A percentile compares a stretch with the other conserved stretches of the same genome.
Conservation (phyloP, 2,797 vertebrate genomes). For the Gymnocypris eckloni region DNA sequence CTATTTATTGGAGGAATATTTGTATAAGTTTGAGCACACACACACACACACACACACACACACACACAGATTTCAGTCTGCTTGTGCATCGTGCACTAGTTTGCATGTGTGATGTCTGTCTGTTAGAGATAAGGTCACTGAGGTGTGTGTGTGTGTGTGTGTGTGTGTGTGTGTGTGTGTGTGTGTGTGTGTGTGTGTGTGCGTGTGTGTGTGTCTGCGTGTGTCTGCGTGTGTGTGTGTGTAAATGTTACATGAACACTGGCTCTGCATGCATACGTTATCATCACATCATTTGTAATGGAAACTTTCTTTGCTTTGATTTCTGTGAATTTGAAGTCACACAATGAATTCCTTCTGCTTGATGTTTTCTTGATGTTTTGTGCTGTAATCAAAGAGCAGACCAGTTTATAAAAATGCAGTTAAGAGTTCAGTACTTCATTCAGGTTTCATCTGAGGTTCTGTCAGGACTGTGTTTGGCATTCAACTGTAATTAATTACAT, state of each 20-base stretch:
- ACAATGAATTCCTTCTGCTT: conserved; percentile 20
- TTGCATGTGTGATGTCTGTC: conserved; percentile 32
- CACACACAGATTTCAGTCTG: not conserved
- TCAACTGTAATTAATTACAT: no score
- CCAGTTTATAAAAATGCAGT: not conserved
- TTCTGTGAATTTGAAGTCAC: conserved; percentile 2
- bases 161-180: no score
- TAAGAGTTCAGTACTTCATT: not conserved
- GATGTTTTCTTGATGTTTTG: not conserved
- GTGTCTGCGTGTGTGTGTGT: conserved; percentile 17
- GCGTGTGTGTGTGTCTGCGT: not conserved
- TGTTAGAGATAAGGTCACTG: conserved; percentile 20
- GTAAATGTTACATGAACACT: not conserved
- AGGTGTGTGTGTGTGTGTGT: not conserved
- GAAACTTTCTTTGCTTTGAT: conserved; percentile 14
- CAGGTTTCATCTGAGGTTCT: not conserved
- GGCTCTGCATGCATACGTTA: not conserved
- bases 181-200: no score
- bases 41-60: not conserved
- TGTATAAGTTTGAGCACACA: not conserved
- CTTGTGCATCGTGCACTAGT: conserved; percentile 5
- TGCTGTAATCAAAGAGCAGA: conserved; percentile 7
- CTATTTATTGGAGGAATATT: not conserved
- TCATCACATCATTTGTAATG: conserved; percentile 15
- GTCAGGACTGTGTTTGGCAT: not conserved